Base-by-base conservation (phyloP, 2,888 invertebrate genomes). In the Oxytorus armatus region DNA sequence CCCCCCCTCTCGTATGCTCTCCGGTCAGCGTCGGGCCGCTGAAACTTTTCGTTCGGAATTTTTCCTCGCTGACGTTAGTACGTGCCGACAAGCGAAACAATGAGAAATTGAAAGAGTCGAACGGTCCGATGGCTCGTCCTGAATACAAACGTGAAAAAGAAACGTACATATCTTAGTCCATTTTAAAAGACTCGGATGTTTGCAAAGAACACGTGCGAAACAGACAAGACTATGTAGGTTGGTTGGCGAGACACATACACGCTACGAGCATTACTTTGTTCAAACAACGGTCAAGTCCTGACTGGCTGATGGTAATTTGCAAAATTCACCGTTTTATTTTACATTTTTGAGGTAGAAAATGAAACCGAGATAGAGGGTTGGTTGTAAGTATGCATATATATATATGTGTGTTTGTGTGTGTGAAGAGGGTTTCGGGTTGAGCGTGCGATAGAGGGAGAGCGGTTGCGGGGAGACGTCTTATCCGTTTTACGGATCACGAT, bases 401-500 rank as follows among this genome's bases (percentile, higher is more conserved):
- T n/a, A n/a, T n/a, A n/a, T n/a, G n/a, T n/a, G n/a, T n/a, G n/a
- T n/a, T n/a, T n/a, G n/a, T n/a, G n/a, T n/a, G n/a, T n/a, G n/a
- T n/a, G n/a, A n/a, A n/a, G n/a, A n/a, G n/a, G n/a, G 29, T 3
- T 29, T 29, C 29, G 29, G 3, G 29, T n/a, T 14, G 61, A 25
- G 74, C 42, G 68, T 25, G 51, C 25, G 59, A 39, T 11, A 33
- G 63, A 23, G 10, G n/a, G 65, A 44, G 29, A 29, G 44, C 14
- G 16, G 69, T 55, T 85, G 83, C 82, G 84, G 85, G 84, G 84
- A 8, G 25, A 76, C 81, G 82, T 86, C 87, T 89, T 90, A 90
- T 90, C 90, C 86, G 76, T 51, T 65, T 81, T 81, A 76, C 87
- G 85, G 86, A 90, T 90, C 89, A 84, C 86, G 90, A 90, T 90